These are phyloP conservation scores for Rotaria socialis DNA, from an alignment of 2,888 invertebrate genomes.

Conservation along the genomic window DNA sequence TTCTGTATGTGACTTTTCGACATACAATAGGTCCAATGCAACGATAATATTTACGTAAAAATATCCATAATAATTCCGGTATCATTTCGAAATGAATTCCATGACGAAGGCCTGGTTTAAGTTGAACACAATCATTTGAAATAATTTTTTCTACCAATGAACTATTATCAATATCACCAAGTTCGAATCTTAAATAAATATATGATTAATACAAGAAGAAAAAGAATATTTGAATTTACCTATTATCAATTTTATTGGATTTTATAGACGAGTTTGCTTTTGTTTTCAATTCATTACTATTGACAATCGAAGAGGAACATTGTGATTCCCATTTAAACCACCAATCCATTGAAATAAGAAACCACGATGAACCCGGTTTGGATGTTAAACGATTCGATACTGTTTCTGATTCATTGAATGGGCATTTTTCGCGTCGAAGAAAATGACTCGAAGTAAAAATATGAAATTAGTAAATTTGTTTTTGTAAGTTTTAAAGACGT, in stretches of 20 bases:
- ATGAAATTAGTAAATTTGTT: not conserved
- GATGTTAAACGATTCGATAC: not conserved
- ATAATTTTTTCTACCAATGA: not conserved
- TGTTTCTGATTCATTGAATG: constrained; percentile 5
- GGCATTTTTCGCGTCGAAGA: constrained; percentile 20
- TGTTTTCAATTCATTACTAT: not conserved
- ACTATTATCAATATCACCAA: not conserved
- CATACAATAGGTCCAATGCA: not conserved
- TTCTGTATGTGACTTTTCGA: not conserved
- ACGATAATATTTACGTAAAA: constrained; percentile 63
- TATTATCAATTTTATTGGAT: not conserved
- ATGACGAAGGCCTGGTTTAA: constrained; percentile 66
- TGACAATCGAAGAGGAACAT: not conserved
- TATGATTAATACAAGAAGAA: not conserved
- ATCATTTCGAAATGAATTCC: constrained; percentile 78
- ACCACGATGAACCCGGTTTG: constrained; percentile 20
- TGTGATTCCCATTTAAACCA: not conserved
- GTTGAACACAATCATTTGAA: constrained; percentile 75
- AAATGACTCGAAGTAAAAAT: not conserved
- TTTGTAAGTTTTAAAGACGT: constrained; percentile 47
- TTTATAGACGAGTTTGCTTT: not conserved
- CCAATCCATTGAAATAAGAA: constrained; percentile 17
- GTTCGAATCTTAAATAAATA: not conserved
- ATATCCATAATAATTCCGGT: constrained; percentile 80
- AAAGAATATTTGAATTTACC: not conserved